Evolutionary conservation across 2,888 invertebrate species (phyloP), one percentile per base, ranked within the genome.

Genomic region (Sphaerophoria rueppellii): DNA sequence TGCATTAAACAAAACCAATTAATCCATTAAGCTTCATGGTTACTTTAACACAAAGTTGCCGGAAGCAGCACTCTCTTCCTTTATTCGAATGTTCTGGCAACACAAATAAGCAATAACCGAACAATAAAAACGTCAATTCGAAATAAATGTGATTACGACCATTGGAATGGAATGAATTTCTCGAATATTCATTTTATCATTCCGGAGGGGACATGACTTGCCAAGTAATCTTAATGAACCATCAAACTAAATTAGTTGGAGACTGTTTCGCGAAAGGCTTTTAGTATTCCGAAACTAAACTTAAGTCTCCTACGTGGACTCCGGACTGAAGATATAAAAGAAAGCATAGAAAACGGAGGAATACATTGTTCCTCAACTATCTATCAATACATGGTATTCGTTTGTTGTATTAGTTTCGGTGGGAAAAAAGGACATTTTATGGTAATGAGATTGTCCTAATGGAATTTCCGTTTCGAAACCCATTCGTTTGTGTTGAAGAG

Each of bases 391-490:
- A 24, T 24, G 24, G 24, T 24, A 24, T 24, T 24, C 24, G 75
- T 83, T 83, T 83, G 35, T 74, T 79, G 70, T 79, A 61, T 75
- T n/a, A n/a, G n/a, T n/a, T 79, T 24, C 79, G 82, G 74, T 82
- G 77, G 74, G 61, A 79, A 83, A 77, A 83, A 83, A 72, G 83
- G 79, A 79, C 83, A 83, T 75, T 79, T 82, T 79, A 83, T 79
- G 72, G 77, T 69, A 82, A 77, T 67, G 67, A 79, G 75, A 83
- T 83, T 79, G 79, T 83, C 75, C 79, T 75, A 83, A 83, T 79
- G 83, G 79, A 75, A 83, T 79, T 83, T 72, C 83, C 83, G 79
- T 83, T 83, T 79, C 79, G 75, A 79, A 67, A 83, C 79, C 79
- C 83, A 75, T 75, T 79, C 24, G 52, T 65, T 52, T 35, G 11